Conservation (phyloP, 1,140 invertebrate genomes). For the Drosophila burlai region DNA sequence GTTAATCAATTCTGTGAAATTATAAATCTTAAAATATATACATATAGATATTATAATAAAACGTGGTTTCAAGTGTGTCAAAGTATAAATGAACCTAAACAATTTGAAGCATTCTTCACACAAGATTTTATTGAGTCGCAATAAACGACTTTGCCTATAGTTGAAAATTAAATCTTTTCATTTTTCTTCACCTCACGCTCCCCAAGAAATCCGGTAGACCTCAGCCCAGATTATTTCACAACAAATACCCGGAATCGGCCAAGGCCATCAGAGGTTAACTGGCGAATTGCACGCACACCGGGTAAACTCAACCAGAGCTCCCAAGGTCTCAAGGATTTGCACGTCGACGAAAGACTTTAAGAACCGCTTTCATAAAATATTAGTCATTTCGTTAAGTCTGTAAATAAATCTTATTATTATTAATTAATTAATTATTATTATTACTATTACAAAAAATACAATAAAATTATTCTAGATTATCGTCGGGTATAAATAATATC, state of each 20-base stretch:
- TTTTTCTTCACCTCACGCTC: slow-evolving; percentile 10
- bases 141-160: background rate
- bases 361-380: background rate
- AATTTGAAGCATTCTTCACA: background rate
- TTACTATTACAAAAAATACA: background rate
- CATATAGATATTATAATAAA: no score
- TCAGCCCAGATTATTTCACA: slow-evolving; percentile 44
- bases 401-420: no score
- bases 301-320: background rate
- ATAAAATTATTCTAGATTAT: background rate
- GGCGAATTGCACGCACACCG: slow-evolving; percentile 67
- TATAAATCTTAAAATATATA: background rate
- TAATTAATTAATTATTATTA: no score
- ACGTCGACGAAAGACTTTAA: background rate
- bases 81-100: background rate
- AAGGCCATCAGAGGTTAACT: slow-evolving; percentile 67
- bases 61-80: no score
- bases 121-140: background rate
- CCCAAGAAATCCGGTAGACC: slow-evolving; percentile 8
- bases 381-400: background rate
- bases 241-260: slow-evolving; percentile 66
- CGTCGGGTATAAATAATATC: background rate
- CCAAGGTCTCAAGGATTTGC: slow-evolving; percentile 26
- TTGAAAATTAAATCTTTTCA: slow-evolving; percentile 19
- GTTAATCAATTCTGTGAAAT: background rate